Conservation (phyloP, 2,888 invertebrate genomes). For the Drosophila prolongata region DNA sequence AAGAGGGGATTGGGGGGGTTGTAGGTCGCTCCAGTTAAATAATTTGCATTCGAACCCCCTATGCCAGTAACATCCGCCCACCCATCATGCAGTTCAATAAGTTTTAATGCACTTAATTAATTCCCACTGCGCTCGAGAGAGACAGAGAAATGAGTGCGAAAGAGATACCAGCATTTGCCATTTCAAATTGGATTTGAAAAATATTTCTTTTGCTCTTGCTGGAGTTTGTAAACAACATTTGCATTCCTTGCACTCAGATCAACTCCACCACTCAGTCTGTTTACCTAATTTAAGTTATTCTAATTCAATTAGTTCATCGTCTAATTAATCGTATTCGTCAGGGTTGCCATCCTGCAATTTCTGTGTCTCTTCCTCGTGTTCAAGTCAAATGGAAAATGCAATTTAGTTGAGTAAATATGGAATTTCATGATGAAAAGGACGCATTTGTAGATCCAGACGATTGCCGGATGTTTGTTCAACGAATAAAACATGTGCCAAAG, state of each 20-base stretch:
- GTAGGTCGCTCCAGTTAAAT: conserved; percentile 66
- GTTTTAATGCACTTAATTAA: conserved; percentile 81
- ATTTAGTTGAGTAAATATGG: conserved; percentile 66
- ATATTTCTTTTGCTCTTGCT: conserved; percentile 49
- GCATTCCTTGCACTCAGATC: conserved; percentile 31
- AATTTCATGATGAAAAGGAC: conserved; percentile 34
- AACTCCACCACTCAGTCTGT: conserved; percentile 40
- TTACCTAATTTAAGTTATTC: conserved; percentile 80
- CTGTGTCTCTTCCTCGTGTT: conserved; percentile 18
- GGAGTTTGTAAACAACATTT: conserved; percentile 69
- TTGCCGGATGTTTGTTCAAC: neutral
- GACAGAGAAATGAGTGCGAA: conserved; percentile 5
- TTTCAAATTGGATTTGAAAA: conserved; percentile 69
- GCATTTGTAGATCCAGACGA: conserved; percentile 21
- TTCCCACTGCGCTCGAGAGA: conserved; percentile 58
- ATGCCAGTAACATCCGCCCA: neutral
- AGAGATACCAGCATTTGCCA: conserved; percentile 45
- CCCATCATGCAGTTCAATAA: conserved; percentile 71
- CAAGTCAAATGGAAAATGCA: conserved; percentile 77
- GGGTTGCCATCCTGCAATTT: conserved; percentile 20
- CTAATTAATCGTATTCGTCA: conserved; percentile 68
- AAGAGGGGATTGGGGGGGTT: neutral
- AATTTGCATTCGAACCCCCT: conserved; percentile 52
- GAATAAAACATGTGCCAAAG: conserved; percentile 13
- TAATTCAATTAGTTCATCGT: conserved; percentile 75